These are phyloP conservation scores for Lepidurus couesii DNA, from an alignment of 1,140 invertebrate genomes.

Conservation along the genomic window DNA sequence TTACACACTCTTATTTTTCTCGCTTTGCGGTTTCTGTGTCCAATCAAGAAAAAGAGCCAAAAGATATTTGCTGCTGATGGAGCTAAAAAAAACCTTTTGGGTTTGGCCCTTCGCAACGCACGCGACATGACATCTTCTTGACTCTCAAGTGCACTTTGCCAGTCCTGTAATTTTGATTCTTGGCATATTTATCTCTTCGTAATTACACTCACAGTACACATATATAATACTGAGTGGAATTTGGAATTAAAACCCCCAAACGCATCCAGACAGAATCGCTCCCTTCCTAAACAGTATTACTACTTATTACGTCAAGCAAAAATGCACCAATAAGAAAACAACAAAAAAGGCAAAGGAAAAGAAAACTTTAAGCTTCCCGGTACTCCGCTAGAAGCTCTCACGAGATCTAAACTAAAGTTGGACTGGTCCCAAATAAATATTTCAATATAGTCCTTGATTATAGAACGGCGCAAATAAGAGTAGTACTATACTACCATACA, in stretches of 20 bases:
- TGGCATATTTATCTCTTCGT: slow-evolving; percentile 22
- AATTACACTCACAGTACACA: slow-evolving; percentile 16
- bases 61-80: not conserved
- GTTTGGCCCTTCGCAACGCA: not conserved
- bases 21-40: not conserved
- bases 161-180: not conserved
- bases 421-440: too few species aligned
- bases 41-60: not conserved
- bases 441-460: too few species aligned
- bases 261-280: not conserved
- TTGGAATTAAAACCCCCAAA: not conserved
- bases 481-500: too few species aligned
- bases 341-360: not conserved
- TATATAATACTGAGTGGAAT: slow-evolving; percentile 6
- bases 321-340: not conserved
- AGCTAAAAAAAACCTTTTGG: not conserved
- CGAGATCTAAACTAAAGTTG: too few species aligned
- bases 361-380: not conserved
- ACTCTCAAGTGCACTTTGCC: not conserved
- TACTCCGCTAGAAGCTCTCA: too few species aligned
- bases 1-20: slow-evolving; percentile 4
- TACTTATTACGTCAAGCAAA: not conserved
- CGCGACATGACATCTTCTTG: slow-evolving; percentile 2
- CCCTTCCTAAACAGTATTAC: not conserved
- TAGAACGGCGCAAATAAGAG: too few species aligned